These are phyloP conservation scores for Andrena trimmerana DNA, from an alignment of 2,888 invertebrate genomes.

Conservation along the genomic window DNA sequence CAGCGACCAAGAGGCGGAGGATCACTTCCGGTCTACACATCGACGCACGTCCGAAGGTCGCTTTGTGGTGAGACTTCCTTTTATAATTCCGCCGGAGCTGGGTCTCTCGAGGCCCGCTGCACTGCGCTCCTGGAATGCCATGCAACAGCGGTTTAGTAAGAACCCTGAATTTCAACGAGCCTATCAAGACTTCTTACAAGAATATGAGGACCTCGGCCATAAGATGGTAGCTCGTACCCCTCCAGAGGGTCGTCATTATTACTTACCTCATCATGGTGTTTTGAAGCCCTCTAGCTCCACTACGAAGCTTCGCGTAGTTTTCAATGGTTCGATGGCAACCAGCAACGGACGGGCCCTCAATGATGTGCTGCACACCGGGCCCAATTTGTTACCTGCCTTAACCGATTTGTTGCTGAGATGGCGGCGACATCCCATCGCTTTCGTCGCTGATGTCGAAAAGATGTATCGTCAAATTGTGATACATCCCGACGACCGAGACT, in stretches of 20 bases:
- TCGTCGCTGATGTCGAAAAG: not conserved
- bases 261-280: too few relatives aligned
- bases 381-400: too few relatives aligned
- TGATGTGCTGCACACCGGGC: too few relatives aligned
- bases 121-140: not conserved
- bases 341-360: too few relatives aligned
- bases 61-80: slow-evolving; percentile 4
- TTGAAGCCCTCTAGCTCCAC: too few relatives aligned
- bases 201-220: too few relatives aligned
- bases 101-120: not conserved
- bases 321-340: too few relatives aligned
- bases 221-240: too few relatives aligned
- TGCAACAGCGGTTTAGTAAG: not conserved
- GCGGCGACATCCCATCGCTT: not conserved
- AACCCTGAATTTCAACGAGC: not conserved
- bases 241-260: too few relatives aligned
- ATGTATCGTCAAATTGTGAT: not conserved
- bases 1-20: not conserved
- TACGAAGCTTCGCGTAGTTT: too few relatives aligned
- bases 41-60: not conserved
- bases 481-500: not conserved
- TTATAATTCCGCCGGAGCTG: not conserved
- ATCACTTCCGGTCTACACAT: not conserved
- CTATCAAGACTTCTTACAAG: not conserved
- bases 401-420: not conserved